phyloP scores from a whole-genome alignment of 1,140 invertebrate genomes.

The Charaxes varanes region DNA sequence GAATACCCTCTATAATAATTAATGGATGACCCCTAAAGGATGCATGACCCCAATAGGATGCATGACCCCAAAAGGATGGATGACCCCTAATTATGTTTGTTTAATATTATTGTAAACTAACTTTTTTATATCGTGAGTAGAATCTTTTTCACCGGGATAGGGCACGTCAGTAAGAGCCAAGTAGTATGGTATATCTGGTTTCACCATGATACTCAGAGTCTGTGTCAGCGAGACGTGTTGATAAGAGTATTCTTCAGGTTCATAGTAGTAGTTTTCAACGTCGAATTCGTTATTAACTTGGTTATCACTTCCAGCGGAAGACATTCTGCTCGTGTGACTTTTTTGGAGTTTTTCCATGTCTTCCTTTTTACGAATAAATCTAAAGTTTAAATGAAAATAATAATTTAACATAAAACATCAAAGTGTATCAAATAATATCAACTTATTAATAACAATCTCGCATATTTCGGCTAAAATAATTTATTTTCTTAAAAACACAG shows the following conservation, averaged over 20 bases:
- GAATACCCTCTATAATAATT: too few relatives aligned
- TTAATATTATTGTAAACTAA: slow-evolving; percentile 23
- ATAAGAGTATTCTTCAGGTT: slow-evolving; percentile 33
- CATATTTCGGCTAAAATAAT: too few relatives aligned
- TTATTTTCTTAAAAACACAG: too few relatives aligned
- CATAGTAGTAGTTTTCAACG: slow-evolving; percentile 44
- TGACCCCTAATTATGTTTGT: too few relatives aligned
- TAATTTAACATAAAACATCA: too few relatives aligned
- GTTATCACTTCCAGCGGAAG: slow-evolving; percentile 1
- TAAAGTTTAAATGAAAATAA: slow-evolving; percentile 9
- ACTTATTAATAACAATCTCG: too few relatives aligned
- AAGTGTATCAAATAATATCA: too few relatives aligned
- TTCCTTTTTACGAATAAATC: slow-evolving; percentile 49
- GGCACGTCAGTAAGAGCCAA: slow-evolving; percentile 49
- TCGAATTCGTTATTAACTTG: slow-evolving; percentile 48
- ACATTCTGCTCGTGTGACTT: slow-evolving; percentile 16
- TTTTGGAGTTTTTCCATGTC: slow-evolving; percentile 41
- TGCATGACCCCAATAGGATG: too few relatives aligned
- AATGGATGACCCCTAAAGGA: too few relatives aligned
- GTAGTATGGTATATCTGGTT: slow-evolving; percentile 39
- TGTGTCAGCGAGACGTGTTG: slow-evolving; percentile 22
- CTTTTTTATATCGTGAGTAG: slow-evolving; percentile 55
- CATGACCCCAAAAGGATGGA: too few relatives aligned
- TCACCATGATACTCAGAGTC: slow-evolving; percentile 25
- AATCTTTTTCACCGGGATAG: slow-evolving; percentile 51